Evolutionary conservation across 2,797 vertebrate genomes (phyloP), one percentile per base, ranked within the genome.

Genomic region (Chrysolophus pictus): DNA sequence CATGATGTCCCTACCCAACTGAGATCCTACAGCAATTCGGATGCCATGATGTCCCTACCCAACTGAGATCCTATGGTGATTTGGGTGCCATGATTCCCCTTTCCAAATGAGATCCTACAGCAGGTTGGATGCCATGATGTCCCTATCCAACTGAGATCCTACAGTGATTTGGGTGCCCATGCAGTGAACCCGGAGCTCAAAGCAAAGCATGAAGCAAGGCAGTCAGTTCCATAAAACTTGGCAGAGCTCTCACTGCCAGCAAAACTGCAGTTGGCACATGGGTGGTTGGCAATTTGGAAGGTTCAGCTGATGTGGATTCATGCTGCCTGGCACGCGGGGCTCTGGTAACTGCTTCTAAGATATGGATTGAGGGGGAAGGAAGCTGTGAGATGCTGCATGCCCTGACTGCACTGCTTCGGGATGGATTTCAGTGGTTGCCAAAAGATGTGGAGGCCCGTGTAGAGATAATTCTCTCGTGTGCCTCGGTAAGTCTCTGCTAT

Each of bases 161-260:
- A 3, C 15, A 4, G 39, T 7, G 0, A 10, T n/a, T 33, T 7
- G 0, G 12, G 22, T 46, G 28, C 47, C 83, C 14, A 0, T 2
- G 0, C 15, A 5, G 2, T 5, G 53, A 67, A 24, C 46, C 44
- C 1, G 0, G 31, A 15, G 42, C 65, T 70, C 33, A 9, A 14
- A 31, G 31, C 23, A 58, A n/a, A 88, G 17, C 4, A 0, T 31
- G 0, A 0, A 42, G 24, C 33, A 13, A 4, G n/a, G 53, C 26
- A 3, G 2, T 49, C 19, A 11, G 1, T 82, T 56, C 55, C 41
- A 8, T 31, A 46, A n/a, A 12, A 7, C 14, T 9, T 17, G 26
- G 69, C 33, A 51, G 29, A 70, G 51, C 22, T 55, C 65, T 82
- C 1, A 0, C 72, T 26, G 0, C 69, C 46, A 4, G 35, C 58